phyloP scores from a whole-genome alignment of 2,113 vertebrate genomes.

The Perca schrenkii region DNA sequence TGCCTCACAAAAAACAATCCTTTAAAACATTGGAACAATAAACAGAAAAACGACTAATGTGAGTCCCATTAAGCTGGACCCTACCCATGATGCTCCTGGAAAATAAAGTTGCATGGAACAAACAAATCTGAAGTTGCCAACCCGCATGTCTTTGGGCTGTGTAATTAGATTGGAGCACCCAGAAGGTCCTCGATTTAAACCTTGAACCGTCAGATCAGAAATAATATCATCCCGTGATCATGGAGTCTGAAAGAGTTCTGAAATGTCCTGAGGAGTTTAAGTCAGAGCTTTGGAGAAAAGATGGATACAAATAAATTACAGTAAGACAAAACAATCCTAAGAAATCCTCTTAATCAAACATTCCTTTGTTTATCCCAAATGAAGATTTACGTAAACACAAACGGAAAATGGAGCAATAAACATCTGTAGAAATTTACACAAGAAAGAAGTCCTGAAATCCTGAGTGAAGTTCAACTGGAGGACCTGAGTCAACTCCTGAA shows the following conservation, averaged over 20 bases:
- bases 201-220: neutral
- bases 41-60: neutral
- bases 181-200: slow-evolving; percentile 1
- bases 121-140: neutral
- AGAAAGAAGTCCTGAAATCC: neutral
- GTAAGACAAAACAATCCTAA: neutral
- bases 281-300: neutral
- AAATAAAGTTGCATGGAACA: neutral
- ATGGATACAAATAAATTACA: neutral
- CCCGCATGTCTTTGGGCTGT: neutral
- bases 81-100: neutral
- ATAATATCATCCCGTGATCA: neutral
- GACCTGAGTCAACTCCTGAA: slow-evolving; percentile 18
- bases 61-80: neutral
- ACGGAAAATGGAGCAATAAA: neutral
- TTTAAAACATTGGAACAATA: neutral
- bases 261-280: neutral
- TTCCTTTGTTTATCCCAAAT: neutral
- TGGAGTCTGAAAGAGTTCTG: neutral
- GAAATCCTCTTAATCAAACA: neutral
- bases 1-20: neutral
- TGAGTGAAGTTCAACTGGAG: slow-evolving; percentile 25
- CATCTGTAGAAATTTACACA: neutral
- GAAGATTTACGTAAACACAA: neutral
- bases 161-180: neutral